Base-by-base conservation (phyloP, 1,140 invertebrate genomes). In the Halictus rubicundus region DNA sequence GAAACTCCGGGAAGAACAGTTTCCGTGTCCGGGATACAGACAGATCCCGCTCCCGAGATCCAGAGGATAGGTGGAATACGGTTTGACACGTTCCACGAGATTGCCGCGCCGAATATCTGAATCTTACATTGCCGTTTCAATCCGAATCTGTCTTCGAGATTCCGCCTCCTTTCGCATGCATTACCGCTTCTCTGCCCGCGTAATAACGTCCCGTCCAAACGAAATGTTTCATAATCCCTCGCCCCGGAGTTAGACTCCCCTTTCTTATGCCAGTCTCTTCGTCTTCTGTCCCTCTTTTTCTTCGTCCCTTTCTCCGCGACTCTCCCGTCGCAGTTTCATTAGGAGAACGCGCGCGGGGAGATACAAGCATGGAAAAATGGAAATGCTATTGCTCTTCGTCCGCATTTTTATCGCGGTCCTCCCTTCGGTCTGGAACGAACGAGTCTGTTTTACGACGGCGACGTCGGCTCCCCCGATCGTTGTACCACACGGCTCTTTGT, bases 11-110 rank as follows among this genome's bases (percentile, higher is more conserved):
- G 49, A 52, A 25, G 9, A 9, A 32, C 19, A 60, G 61, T 66
- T 74, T 39, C 46, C 8, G 8, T 52, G 9, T 37, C 23, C 6
- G 27, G 8, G 54, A 61, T 27, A 61, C 23, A 12, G 25, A 8
- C 21, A 12, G 25, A 46, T 61, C n/a, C 23, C 57, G 57, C 23
- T 7, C 23, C 2, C 39, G 25, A n/a, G 37, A 66, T 54, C 8
- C 8, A 32, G 42, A 4, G n/a, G 16, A 10, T 10, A 1, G 27
- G 32, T 32, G 63, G 61, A 39, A 54, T 66, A 39, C 60, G 39
- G 27, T 73, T 52, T 73, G 71, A 63, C 71, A 73, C 61, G 32
- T 74, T 66, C 61, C 10, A 42, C 32, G 21, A 39, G 46, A 74
- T 66, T 39, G 72, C 7, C 46, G 27, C 1, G 3, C 2, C n/a